These are phyloP conservation scores for Cristatella mucedo DNA, from an alignment of 2,888 invertebrate genomes.

Conservation along the genomic window DNA sequence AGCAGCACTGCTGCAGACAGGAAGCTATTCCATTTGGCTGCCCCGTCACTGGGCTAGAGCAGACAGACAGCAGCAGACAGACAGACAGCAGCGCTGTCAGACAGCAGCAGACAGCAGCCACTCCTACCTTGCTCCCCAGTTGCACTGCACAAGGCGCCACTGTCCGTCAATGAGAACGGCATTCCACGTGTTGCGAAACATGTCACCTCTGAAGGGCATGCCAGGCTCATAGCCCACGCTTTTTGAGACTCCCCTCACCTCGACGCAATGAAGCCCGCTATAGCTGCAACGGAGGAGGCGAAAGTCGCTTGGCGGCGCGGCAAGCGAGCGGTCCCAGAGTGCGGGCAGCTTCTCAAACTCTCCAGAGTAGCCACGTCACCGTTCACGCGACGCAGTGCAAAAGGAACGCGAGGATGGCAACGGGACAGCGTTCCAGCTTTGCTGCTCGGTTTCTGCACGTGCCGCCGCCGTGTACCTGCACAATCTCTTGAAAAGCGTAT, in stretches of 20 bases:
- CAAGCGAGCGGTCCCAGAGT: neutral
- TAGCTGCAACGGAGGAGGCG: slow-evolving; percentile 21
- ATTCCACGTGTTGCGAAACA: slow-evolving; percentile 39
- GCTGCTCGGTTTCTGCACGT: neutral
- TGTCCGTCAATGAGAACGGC: slow-evolving; percentile 35
- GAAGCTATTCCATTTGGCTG: too few species aligned
- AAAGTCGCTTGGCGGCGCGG: neutral
- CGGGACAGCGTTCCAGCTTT: neutral
- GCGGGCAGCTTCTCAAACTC: neutral
- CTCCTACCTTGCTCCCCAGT: slow-evolving; percentile 39
- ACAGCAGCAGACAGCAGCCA: too few species aligned
- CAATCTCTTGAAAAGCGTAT: slow-evolving; percentile 37
- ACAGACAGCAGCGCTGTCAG: too few species aligned
- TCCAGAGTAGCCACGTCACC: neutral
- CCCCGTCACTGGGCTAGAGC: too few species aligned
- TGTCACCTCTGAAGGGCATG: slow-evolving; percentile 34
- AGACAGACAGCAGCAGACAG: too few species aligned
- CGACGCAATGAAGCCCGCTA: slow-evolving; percentile 35
- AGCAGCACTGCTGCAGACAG: too few species aligned
- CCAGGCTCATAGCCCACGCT: slow-evolving; percentile 40
- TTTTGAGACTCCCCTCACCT: slow-evolving; percentile 38
- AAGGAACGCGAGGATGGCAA: too few species aligned
- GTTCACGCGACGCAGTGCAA: too few species aligned
- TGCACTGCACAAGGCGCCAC: slow-evolving; percentile 38
- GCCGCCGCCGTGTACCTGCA: slow-evolving; percentile 36